Conservation (phyloP, 2,888 invertebrate genomes). For the Tiliacea citrago region DNA sequence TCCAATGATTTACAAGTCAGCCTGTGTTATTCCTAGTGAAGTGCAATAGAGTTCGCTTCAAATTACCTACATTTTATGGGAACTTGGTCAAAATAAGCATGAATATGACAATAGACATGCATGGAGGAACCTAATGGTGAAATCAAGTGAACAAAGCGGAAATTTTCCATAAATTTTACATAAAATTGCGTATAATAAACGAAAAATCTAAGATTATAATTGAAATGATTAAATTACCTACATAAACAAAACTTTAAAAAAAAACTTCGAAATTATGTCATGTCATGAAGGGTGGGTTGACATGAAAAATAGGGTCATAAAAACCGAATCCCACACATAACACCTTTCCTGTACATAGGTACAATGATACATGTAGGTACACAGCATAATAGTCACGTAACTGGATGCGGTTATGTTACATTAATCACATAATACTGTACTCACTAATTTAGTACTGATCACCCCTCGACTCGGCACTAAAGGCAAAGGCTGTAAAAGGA, state of each 20-base stretch:
- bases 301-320: slow-evolving; percentile 18
- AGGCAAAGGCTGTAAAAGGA: slow-evolving; percentile 43
- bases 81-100: neutral
- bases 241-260: neutral
- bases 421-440: slow-evolving; percentile 27
- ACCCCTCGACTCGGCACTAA: neutral
- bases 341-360: slow-evolving; percentile 1
- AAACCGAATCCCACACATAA: slow-evolving; percentile 22
- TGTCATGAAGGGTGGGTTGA: neutral
- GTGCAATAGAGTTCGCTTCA: neutral
- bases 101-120: neutral
- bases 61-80: neutral
- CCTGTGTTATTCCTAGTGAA: neutral
- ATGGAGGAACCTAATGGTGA: neutral
- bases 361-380: slow-evolving; percentile 6
- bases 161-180: neutral
- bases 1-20: neutral
- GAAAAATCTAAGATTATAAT: neutral
- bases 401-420: neutral
- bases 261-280: neutral
- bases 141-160: neutral
- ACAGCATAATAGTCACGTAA: neutral
- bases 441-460: slow-evolving; percentile 31
- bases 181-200: neutral
- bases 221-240: neutral